These are phyloP conservation scores for Eonycteris spelaea DNA, from an alignment of 2,113 vertebrate species.

Conservation along the genomic window DNA sequence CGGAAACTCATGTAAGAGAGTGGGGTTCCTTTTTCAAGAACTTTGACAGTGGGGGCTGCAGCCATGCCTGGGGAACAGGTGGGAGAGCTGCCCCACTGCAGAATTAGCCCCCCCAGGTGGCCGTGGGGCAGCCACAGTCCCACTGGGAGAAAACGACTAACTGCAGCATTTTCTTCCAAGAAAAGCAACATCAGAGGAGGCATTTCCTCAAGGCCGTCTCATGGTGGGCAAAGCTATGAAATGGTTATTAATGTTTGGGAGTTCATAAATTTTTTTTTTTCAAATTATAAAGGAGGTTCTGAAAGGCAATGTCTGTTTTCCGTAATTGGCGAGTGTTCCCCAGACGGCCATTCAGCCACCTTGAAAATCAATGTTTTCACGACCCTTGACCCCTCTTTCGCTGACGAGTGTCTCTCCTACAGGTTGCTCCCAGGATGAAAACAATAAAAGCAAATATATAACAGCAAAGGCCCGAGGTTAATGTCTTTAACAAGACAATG, in stretches of 20 bases:
- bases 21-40: not conserved
- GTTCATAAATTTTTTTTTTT: slow-evolving; percentile 57
- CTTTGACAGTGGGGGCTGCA: too few species aligned
- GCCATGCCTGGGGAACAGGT: not conserved
- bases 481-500: slow-evolving; percentile 88
- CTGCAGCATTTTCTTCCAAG: not conserved
- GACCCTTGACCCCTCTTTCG: slow-evolving; percentile 83
- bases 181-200: not conserved
- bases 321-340: slow-evolving; percentile 82
- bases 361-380: slow-evolving; percentile 89
- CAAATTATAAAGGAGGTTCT: slow-evolving; percentile 70
- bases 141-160: rapidly evolving
- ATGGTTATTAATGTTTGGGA: slow-evolving; percentile 71
- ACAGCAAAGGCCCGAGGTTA: slow-evolving; percentile 84
- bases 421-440: slow-evolving; percentile 84
- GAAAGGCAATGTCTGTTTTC: slow-evolving; percentile 82
- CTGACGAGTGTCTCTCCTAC: slow-evolving; percentile 82
- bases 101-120: rapidly evolving
- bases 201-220: not conserved
- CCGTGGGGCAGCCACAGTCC: rapidly evolving
- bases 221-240: not conserved
- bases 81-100: rapidly evolving
- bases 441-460: slow-evolving; percentile 85
- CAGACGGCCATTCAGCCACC: slow-evolving; percentile 84
- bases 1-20: not conserved